Evolutionary conservation across 37 sponge, comb jelly and placozoan genomes (phyloP).

Genomic region (Hormiphora californensis): DNA sequence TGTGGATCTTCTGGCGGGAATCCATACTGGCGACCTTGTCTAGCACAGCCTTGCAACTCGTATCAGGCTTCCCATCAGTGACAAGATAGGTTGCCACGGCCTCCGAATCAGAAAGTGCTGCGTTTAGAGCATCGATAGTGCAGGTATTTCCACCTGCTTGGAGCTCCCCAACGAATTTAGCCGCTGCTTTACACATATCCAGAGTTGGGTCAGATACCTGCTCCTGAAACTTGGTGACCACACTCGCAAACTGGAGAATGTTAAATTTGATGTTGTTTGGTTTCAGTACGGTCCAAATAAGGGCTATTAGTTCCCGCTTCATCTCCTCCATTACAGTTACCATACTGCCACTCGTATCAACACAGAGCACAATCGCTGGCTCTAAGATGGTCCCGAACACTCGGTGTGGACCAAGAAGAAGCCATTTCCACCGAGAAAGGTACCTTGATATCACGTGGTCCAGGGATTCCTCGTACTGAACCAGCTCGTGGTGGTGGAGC

Average conservation of each 20-base stretch:
- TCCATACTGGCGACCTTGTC: neutral
- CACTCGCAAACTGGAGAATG: slow-evolving; percentile 49
- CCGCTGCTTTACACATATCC: slow-evolving; percentile 11
- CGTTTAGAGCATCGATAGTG: slow-evolving; percentile 22
- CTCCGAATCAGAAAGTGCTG: neutral
- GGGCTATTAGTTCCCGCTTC: slow-evolving; percentile 21
- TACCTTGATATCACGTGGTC: slow-evolving; percentile 49
- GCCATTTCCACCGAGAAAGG: slow-evolving; percentile 31
- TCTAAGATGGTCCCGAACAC: slow-evolving; percentile 43
- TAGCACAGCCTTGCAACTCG: slow-evolving; percentile 17
- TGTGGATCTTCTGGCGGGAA: slow-evolving; percentile 31
- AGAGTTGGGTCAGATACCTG: neutral
- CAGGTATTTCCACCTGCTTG: slow-evolving; percentile 39
- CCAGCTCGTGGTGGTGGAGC: slow-evolving; percentile 47
- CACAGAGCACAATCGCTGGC: slow-evolving; percentile 11
- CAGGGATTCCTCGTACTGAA: slow-evolving; percentile 25
- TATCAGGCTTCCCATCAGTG: slow-evolving; percentile 45
- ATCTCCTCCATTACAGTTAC: slow-evolving; percentile 33
- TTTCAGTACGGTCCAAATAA: slow-evolving; percentile 32
- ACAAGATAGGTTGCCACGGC: slow-evolving; percentile 16
- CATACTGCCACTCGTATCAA: slow-evolving; percentile 51
- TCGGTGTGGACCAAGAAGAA: slow-evolving; percentile 20
- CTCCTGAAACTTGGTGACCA: slow-evolving; percentile 10
- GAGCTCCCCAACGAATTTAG: slow-evolving; percentile 5
- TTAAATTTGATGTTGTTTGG: slow-evolving; percentile 53